These are phyloP conservation scores for Pseudococcus viburni DNA, from an alignment of 2,888 invertebrate genomes.

Conservation along the genomic window DNA sequence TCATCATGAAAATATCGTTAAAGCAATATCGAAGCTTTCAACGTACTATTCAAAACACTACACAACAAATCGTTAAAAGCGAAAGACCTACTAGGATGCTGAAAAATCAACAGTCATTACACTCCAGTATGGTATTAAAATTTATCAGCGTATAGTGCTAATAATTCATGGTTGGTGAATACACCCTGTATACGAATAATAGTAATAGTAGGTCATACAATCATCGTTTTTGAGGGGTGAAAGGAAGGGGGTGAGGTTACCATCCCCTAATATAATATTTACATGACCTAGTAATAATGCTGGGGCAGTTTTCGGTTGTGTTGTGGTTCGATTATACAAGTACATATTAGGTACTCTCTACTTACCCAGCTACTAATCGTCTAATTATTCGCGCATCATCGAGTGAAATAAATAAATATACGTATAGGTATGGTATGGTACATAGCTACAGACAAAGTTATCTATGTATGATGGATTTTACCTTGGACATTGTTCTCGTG, in stretches of 20 bases:
- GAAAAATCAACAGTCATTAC: slow-evolving; percentile 32
- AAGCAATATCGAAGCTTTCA: not conserved
- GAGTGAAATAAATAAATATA: not conserved
- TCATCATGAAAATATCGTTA: slow-evolving; percentile 24
- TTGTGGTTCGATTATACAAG: not conserved
- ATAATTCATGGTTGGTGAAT: slow-evolving; percentile 32
- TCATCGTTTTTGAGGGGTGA: not conserved
- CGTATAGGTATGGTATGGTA: not conserved
- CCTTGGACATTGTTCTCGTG: slow-evolving; percentile 54
- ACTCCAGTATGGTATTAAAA: not conserved
- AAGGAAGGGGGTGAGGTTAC: not conserved
- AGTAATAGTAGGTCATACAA: not conserved
- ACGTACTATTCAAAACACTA: not conserved
- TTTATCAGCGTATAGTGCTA: not conserved
- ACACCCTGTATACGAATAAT: not conserved
- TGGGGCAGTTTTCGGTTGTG: not conserved
- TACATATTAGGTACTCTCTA: not conserved
- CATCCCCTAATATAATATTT: not conserved
- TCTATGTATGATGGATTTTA: slow-evolving; percentile 9
- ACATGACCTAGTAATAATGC: not conserved
- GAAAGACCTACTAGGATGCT: not conserved
- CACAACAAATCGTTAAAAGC: not conserved
- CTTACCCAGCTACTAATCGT: not conserved
- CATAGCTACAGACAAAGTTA: not conserved
- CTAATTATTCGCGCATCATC: not conserved